A percentile compares a stretch with the other conserved stretches of the same genome.
phyloP scores from a whole-genome alignment of 2,888 invertebrate genomes.

The Philonicus albiceps region DNA sequence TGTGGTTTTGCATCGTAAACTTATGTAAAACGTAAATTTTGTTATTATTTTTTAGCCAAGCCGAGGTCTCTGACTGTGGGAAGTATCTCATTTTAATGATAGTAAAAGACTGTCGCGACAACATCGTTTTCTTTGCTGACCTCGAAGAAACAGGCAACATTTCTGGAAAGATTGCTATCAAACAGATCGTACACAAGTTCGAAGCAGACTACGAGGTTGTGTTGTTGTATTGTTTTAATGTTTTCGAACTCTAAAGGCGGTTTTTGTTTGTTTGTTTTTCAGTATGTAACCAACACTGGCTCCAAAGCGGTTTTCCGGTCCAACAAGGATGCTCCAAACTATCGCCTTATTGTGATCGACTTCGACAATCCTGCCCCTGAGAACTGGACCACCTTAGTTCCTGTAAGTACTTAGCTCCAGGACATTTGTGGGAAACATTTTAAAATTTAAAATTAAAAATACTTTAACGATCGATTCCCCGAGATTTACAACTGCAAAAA shows the following conservation, averaged over 20 bases:
- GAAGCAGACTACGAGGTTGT: slow-evolving; percentile 93
- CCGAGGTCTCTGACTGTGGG: slow-evolving; percentile 90
- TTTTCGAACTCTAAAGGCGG: background rate
- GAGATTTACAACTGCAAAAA: too few relatives aligned
- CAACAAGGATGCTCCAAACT: slow-evolving; percentile 93
- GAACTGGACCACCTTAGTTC: slow-evolving; percentile 84
- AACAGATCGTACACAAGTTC: slow-evolving; percentile 85
- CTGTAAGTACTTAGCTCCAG: slow-evolving; percentile 66
- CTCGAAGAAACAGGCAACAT: slow-evolving; percentile 73
- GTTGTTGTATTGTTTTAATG: background rate
- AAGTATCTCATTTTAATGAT: slow-evolving; percentile 85
- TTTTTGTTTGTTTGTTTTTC: slow-evolving; percentile 46
- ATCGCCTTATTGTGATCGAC: slow-evolving; percentile 85
- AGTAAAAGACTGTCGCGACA: slow-evolving; percentile 89
- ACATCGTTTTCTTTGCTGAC: slow-evolving; percentile 86
- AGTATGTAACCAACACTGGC: slow-evolving; percentile 92
- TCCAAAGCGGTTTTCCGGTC: slow-evolving; percentile 86
- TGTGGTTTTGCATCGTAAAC: background rate
- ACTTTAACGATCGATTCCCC: too few relatives aligned
- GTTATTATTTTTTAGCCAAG: slow-evolving; percentile 69
- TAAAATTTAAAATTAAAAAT: too few relatives aligned
- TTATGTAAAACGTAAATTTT: background rate
- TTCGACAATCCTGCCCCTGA: slow-evolving; percentile 74
- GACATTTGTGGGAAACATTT: too few relatives aligned
- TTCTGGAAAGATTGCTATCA: slow-evolving; percentile 71